These are phyloP conservation scores for Hyperoplus lanceolatus DNA, from an alignment of 2,797 vertebrate genomes.

Conservation along the genomic window DNA sequence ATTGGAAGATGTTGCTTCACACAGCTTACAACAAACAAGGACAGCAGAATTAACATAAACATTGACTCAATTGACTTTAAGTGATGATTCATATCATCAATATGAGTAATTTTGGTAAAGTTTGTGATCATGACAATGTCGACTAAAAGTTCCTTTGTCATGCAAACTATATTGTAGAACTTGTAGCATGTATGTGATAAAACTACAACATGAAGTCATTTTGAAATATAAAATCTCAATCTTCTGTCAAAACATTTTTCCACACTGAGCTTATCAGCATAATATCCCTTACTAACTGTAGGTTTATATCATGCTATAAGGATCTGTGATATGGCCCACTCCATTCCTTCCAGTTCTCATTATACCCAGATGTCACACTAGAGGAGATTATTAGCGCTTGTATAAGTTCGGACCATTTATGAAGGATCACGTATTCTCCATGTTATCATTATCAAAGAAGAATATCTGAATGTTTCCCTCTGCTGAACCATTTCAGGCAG, in stretches of 20 bases:
- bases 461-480: not conserved
- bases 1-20: not conserved
- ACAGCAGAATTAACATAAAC: not conserved
- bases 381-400: constrained; percentile 19
- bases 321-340: not conserved
- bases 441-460: not conserved
- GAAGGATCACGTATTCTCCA: not conserved
- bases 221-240: not conserved
- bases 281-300: not conserved
- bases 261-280: not conserved
- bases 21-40: not conserved
- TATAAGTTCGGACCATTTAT: not conserved
- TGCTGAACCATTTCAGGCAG: not conserved
- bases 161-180: not conserved
- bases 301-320: no score
- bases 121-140: not conserved
- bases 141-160: not conserved
- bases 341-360: not conserved
- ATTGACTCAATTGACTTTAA: not conserved
- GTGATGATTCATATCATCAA: not conserved
- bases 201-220: not conserved
- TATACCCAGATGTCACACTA: not conserved
- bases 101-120: not conserved
- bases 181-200: not conserved
- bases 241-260: not conserved